These are phyloP conservation scores for Platysternon megacephalum DNA, from an alignment of 2,113 vertebrate genomes.

Conservation along the genomic window DNA sequence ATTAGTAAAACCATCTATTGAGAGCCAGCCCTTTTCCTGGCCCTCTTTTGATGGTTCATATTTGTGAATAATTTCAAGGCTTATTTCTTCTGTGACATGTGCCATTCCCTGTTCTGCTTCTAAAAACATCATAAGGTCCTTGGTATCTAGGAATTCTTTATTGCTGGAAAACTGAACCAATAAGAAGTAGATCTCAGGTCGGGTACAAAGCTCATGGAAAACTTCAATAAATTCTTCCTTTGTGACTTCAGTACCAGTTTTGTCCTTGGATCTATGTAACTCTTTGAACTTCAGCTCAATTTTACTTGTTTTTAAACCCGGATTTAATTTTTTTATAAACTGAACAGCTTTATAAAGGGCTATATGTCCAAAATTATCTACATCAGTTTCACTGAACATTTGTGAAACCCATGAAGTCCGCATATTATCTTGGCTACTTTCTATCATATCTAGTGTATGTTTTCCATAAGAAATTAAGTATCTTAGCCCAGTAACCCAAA, in stretches of 20 bases:
- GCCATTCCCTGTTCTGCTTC: slow-evolving; percentile 98
- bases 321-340: slow-evolving; percentile 92
- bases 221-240: slow-evolving; percentile 98
- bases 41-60: slow-evolving; percentile 95
- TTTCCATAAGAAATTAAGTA: slow-evolving; percentile 98
- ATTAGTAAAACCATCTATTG: slow-evolving; percentile 96
- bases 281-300: slow-evolving; percentile 98
- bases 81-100: slow-evolving; percentile 94
- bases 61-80: slow-evolving; percentile 93
- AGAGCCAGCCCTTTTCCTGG: slow-evolving; percentile 92
- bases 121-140: slow-evolving; percentile 99
- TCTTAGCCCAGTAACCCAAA: slow-evolving; percentile 96
- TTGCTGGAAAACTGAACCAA: slow-evolving; percentile 99
- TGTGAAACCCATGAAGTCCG: slow-evolving; percentile 95
- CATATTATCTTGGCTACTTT: slow-evolving; percentile 95
- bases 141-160: slow-evolving; percentile 97
- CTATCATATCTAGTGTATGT: slow-evolving; percentile 94
- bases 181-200: slow-evolving; percentile 98
- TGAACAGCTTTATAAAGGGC: slow-evolving; percentile 89
- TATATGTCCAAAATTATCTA: slow-evolving; percentile 84
- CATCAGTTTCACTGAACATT: slow-evolving; percentile 88
- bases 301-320: slow-evolving; percentile 94
- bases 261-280: slow-evolving; percentile 94
- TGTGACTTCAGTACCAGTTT: slow-evolving; percentile 84
- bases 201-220: slow-evolving; percentile 97